Evolutionary conservation across 1,140 invertebrate genomes (phyloP).

Genomic region (Oppia nitens): DNA sequence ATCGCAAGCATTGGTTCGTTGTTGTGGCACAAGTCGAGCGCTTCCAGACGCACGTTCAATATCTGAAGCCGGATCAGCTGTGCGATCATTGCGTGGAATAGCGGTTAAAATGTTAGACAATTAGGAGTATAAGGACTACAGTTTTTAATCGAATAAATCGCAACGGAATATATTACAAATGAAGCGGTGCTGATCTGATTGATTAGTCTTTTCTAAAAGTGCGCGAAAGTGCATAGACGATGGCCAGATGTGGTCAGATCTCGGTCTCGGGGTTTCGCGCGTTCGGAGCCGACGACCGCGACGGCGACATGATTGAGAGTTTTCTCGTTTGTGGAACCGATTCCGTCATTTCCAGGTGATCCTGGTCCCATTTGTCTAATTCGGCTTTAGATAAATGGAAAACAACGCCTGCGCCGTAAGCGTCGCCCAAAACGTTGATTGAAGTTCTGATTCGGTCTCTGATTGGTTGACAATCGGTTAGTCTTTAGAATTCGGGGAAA

Average conservation of each 20-base stretch:
- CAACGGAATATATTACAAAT: too few relatives aligned
- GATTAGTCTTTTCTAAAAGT: too few relatives aligned
- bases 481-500: neutral
- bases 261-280: slow-evolving; percentile 14
- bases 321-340: slow-evolving; percentile 7
- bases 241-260: neutral
- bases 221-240: too few relatives aligned
- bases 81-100: too few relatives aligned
- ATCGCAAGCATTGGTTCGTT: too few relatives aligned
- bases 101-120: too few relatives aligned
- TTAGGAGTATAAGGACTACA: too few relatives aligned
- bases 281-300: slow-evolving; percentile 3
- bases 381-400: slow-evolving; percentile 70
- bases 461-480: neutral
- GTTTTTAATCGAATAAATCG: too few relatives aligned
- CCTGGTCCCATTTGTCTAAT: slow-evolving; percentile 28
- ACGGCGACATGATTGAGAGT: slow-evolving; percentile 16
- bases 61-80: too few relatives aligned
- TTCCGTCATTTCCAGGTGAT: slow-evolving; percentile 16
- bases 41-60: too few relatives aligned
- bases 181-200: too few relatives aligned
- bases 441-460: slow-evolving; percentile 81
- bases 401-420: slow-evolving; percentile 80
- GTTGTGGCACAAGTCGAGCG: too few relatives aligned
- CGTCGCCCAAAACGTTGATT: slow-evolving; percentile 90